These are phyloP conservation scores for Eledone cirrhosa DNA, from an alignment of 2,888 invertebrate species.

Conservation along the genomic window DNA sequence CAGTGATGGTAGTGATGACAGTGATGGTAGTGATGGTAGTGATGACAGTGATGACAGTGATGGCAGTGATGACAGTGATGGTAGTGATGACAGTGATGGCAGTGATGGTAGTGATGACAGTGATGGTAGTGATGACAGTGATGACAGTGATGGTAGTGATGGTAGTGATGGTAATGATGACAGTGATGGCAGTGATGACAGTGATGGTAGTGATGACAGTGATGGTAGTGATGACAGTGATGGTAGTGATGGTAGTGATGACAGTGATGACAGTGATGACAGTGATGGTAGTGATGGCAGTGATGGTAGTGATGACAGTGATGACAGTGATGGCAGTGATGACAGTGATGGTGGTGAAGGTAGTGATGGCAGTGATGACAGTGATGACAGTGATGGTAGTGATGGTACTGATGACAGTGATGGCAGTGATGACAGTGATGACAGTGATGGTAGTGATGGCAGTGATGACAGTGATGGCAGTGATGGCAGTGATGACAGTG, in stretches of 20 bases:
- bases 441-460: neutral
- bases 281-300: slow-evolving; percentile 18
- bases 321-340: slow-evolving; percentile 3
- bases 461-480: slow-evolving; percentile 1
- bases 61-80: neutral
- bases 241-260: slow-evolving; percentile 27
- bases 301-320: neutral
- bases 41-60: slow-evolving; percentile 4
- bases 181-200: slow-evolving; percentile 27
- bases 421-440: slow-evolving; percentile 9
- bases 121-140: neutral
- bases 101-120: slow-evolving; percentile 30
- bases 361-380: slow-evolving; percentile 4
- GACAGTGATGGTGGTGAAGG: neutral
- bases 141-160: slow-evolving; percentile 26
- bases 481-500: neutral
- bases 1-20: slow-evolving; percentile 22
- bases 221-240: neutral
- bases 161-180: slow-evolving; percentile 27
- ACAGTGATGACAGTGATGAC: slow-evolving; percentile 11
- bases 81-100: slow-evolving; percentile 28
- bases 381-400: slow-evolving; percentile 18
- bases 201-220: slow-evolving; percentile 29
- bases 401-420: slow-evolving; percentile 9
- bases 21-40: neutral